These are phyloP conservation scores for Girardinus metallicus DNA, from an alignment of 2,797 vertebrate genomes.

Conservation along the genomic window DNA sequence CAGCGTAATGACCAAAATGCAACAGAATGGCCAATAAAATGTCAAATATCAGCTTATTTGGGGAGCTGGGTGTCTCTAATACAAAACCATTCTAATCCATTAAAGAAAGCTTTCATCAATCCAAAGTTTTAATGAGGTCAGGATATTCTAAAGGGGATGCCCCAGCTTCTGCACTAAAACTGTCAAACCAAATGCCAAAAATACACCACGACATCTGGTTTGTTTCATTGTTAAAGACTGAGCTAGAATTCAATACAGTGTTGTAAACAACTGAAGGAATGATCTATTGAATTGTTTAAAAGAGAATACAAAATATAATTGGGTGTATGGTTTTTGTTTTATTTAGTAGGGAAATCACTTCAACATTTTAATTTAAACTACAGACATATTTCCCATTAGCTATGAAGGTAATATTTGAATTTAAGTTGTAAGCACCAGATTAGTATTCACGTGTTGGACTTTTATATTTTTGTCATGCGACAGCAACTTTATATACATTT, in stretches of 20 bases:
- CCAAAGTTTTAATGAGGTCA: conserved; percentile 73
- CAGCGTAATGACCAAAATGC: conserved; percentile 54
- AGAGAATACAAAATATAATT: conserved; percentile 4
- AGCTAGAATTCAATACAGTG: conserved; percentile 17
- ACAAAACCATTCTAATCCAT: conserved; percentile 61
- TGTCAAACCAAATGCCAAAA: conserved; percentile 37
- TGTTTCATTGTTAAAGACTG: conserved; percentile 35
- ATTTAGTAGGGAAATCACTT: not conserved
- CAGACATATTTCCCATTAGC: not conserved
- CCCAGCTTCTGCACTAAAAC: conserved; percentile 41
- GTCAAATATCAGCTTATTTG: conserved; percentile 55
- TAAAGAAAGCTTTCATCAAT: conserved; percentile 65
- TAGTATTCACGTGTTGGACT: not conserved
- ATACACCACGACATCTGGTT: conserved; percentile 28
- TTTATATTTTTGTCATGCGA: not conserved
- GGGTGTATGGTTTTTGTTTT: not conserved
- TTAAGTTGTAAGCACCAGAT: not conserved
- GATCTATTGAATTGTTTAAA: conserved; percentile 26
- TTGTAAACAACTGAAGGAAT: conserved; percentile 31
- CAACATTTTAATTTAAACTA: not conserved
- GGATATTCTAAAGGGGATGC: conserved; percentile 65
- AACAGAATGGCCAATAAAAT: conserved; percentile 50
- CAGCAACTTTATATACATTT: not conserved
- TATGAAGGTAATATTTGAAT: not conserved
- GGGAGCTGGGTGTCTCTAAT: conserved; percentile 62